These are phyloP conservation scores for Sturnira hondurensis DNA, from an alignment of 2,113 vertebrate genomes.

Conservation along the genomic window DNA sequence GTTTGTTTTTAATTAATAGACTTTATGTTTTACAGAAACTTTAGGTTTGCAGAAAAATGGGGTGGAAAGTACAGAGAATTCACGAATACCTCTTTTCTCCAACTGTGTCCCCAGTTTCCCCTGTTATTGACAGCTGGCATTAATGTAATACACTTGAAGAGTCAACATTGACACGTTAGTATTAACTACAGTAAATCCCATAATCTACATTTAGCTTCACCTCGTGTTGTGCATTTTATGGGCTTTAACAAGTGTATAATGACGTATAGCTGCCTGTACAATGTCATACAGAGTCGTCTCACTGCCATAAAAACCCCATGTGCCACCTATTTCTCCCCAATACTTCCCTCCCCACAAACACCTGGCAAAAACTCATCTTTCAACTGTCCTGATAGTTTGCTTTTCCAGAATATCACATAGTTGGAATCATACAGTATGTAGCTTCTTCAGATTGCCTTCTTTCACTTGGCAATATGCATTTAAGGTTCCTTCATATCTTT, in stretches of 20 bases:
- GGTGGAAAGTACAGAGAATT: background rate
- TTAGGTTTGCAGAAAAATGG: background rate
- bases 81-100: background rate
- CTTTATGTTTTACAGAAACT: background rate
- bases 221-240: background rate
- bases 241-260: background rate
- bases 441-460: background rate
- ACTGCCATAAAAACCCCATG: background rate
- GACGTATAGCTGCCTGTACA: background rate
- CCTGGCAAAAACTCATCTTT: background rate
- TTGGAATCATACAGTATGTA: background rate
- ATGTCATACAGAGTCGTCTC: background rate
- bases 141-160: background rate
- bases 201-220: background rate
- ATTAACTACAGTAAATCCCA: background rate
- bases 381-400: background rate
- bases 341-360: background rate
- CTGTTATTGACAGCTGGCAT: background rate
- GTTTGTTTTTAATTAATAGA: constrained; percentile 18
- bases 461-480: background rate
- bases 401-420: background rate
- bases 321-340: background rate
- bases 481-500: background rate
- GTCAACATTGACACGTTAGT: background rate
- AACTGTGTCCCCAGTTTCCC: background rate